Conservation (phyloP, 2,113 vertebrate species). For the Boulengeromyrus knoepffleri region DNA sequence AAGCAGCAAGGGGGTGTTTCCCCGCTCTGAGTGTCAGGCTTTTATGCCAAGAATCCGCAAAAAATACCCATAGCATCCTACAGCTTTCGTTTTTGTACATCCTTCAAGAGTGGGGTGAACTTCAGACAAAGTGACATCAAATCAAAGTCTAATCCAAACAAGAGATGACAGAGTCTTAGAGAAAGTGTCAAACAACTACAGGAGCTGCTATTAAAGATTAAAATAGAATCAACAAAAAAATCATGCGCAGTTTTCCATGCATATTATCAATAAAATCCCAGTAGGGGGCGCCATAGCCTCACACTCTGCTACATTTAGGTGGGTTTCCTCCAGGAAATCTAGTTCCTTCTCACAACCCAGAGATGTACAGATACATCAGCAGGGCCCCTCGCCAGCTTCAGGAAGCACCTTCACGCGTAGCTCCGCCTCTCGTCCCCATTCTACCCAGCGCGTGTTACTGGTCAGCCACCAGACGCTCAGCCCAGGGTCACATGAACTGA, state of each 20-base stretch:
- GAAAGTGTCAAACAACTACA: background rate
- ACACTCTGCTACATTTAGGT: background rate
- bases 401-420: background rate
- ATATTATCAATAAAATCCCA: background rate
- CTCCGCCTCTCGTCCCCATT: background rate
- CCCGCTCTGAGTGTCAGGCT: background rate
- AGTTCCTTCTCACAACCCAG: background rate
- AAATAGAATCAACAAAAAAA: background rate
- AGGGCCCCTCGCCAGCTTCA: background rate
- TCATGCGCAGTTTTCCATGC: background rate
- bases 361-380: background rate
- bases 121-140: background rate
- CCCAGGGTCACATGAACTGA: background rate
- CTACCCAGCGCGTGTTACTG: background rate
- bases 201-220: background rate
- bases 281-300: background rate
- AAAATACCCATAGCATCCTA: background rate
- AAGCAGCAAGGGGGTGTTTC: background rate
- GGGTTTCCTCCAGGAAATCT: background rate
- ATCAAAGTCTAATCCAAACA: background rate
- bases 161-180: background rate
- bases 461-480: background rate
- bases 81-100: background rate
- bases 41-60: background rate
- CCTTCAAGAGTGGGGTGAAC: background rate